phyloP scores from a whole-genome alignment of 2,888 invertebrate species.

The Yponomeuta malinellus region DNA sequence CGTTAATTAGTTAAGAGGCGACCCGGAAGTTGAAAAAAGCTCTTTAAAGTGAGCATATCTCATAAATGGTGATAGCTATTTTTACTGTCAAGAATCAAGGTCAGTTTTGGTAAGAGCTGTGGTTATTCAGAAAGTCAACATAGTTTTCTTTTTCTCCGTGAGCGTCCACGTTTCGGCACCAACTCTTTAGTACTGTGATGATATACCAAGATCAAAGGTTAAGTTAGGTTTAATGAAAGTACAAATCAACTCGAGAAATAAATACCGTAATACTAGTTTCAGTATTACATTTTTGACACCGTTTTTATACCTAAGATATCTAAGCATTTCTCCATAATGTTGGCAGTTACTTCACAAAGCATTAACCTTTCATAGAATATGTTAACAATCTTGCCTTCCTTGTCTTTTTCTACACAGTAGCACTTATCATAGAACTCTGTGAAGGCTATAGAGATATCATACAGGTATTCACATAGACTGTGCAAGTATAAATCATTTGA shows the following conservation, averaged over 20 bases:
- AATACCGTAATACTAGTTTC: background rate
- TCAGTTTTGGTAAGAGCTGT: too few relatives aligned
- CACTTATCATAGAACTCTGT: slow-evolving; percentile 98
- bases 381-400: slow-evolving; percentile 85
- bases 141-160: too few relatives aligned
- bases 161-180: too few relatives aligned
- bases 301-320: slow-evolving; percentile 93
- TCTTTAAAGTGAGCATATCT: too few relatives aligned
- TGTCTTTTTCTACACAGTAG: slow-evolving; percentile 96
- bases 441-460: slow-evolving; percentile 94
- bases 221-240: background rate
- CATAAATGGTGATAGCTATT: too few relatives aligned
- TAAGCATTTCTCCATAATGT: slow-evolving; percentile 90
- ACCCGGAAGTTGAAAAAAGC: too few relatives aligned
- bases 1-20: slow-evolving; percentile 4
- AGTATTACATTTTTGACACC: slow-evolving; percentile 89
- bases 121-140: too few relatives aligned
- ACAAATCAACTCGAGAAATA: background rate
- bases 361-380: slow-evolving; percentile 91
- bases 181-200: slow-evolving; percentile 2
- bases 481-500: slow-evolving; percentile 89
- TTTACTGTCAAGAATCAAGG: too few relatives aligned
- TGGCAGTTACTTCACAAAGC: slow-evolving; percentile 94
- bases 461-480: slow-evolving; percentile 94
- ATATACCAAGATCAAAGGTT: background rate